phyloP scores from a whole-genome alignment of 2,888 invertebrate genomes.

The Vannuccia rotundouncinata region DNA sequence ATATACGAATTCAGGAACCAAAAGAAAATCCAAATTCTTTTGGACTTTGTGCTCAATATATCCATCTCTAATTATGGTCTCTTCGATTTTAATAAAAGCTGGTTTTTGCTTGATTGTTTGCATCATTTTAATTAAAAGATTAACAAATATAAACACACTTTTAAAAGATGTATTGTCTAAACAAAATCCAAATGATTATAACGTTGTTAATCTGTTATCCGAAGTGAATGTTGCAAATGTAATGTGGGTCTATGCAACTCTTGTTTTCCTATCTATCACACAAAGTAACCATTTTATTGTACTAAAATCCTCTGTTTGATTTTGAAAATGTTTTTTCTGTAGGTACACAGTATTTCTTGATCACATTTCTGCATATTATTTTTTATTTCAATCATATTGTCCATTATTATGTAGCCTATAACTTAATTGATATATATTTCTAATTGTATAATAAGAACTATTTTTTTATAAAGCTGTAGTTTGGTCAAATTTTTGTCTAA shows the following conservation, averaged over 20 bases:
- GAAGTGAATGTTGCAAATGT: constrained; percentile 23
- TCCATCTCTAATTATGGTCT: too few relatives aligned
- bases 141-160: too few relatives aligned
- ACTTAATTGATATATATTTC: background rate
- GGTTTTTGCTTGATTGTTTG: too few relatives aligned
- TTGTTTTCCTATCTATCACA: background rate
- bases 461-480: too few relatives aligned
- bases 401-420: constrained; percentile 15
- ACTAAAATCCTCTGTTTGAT: background rate
- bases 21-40: too few relatives aligned
- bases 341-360: background rate
- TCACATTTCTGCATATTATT: background rate
- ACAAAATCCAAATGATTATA: too few relatives aligned
- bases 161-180: too few relatives aligned
- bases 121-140: too few relatives aligned
- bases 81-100: too few relatives aligned
- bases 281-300: background rate
- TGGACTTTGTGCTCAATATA: too few relatives aligned
- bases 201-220: background rate
- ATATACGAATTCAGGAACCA: too few relatives aligned
- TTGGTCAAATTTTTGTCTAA: too few relatives aligned
- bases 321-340: background rate
- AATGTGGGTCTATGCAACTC: constrained; percentile 4
- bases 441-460: constrained; percentile 6
- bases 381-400: background rate